Evolutionary conservation across 2,113 vertebrate genomes (phyloP).

Genomic region (Odontesthes bonariensis): DNA sequence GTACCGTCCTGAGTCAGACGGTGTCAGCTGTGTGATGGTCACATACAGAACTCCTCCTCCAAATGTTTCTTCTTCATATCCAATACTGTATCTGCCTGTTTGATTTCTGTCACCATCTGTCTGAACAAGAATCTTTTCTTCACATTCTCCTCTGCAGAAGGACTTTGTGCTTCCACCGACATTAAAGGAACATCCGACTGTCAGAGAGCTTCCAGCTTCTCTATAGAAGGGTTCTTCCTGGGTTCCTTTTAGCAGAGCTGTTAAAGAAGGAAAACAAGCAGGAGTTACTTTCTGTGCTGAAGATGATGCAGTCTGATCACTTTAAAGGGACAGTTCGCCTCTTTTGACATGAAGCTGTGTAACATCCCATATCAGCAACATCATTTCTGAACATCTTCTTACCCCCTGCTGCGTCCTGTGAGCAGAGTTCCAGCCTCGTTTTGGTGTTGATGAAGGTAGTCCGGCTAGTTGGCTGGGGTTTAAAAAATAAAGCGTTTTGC

Average conservation of each 20-base stretch:
- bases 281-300: not conserved
- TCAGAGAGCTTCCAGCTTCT: not conserved
- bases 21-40: not conserved
- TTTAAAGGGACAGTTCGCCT: no score
- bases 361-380: no score
- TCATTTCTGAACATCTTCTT: no score
- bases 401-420: no score
- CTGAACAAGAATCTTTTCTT: not conserved
- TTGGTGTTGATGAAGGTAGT: no score
- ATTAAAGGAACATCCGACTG: fast-evolving
- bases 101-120: not conserved
- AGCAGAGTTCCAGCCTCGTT: no score
- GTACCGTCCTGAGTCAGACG: not conserved
- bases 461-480: no score
- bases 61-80: not conserved
- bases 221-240: no score
- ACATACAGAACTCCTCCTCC: not conserved
- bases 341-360: no score
- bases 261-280: not conserved
- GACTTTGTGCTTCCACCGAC: fast-evolving
- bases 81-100: not conserved
- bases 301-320: not conserved
- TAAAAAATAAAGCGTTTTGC: no score
- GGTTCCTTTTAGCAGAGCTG: no score
- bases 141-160: fast-evolving